phyloP scores from a whole-genome alignment of 2,797 vertebrate genomes.

The Gila robusta region DNA sequence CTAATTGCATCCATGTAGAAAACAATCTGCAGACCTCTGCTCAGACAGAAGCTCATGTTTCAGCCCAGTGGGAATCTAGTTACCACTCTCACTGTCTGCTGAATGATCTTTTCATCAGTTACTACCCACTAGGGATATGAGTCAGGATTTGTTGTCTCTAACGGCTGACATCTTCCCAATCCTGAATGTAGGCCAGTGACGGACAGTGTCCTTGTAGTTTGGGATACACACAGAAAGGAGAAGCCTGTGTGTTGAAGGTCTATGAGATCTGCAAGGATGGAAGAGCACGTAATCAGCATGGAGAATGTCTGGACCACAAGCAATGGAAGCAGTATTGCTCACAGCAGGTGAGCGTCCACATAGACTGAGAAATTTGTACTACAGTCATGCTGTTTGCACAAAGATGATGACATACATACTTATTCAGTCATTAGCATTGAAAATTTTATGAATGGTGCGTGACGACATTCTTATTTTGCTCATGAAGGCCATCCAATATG shows the following conservation, averaged over 20 bases:
- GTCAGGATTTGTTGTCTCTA: slow-evolving; percentile 46
- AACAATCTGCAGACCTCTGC: slow-evolving; percentile 50
- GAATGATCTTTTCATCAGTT: slow-evolving; percentile 62
- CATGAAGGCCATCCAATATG: neutral
- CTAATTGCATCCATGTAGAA: slow-evolving; percentile 2
- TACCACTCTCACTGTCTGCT: slow-evolving; percentile 57
- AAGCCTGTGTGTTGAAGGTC: slow-evolving; percentile 72
- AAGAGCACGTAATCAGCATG: slow-evolving; percentile 82
- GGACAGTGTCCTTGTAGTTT: slow-evolving; percentile 83
- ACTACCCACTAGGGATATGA: slow-evolving; percentile 47
- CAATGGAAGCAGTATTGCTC: slow-evolving; percentile 87
- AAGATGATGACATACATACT: neutral
- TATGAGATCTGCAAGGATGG: slow-evolving; percentile 80
- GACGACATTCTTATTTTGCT: neutral
- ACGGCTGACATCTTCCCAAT: slow-evolving; percentile 5
- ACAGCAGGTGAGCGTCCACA: slow-evolving; percentile 77
- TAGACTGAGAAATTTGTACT: neutral
- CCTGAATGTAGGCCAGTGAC: slow-evolving; percentile 79
- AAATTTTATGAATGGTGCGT: neutral
- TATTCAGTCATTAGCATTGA: neutral
- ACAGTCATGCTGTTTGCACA: neutral
- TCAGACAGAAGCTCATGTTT: slow-evolving; percentile 59
- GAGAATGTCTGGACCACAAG: slow-evolving; percentile 81
- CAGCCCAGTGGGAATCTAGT: slow-evolving; percentile 61
- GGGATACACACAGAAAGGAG: slow-evolving; percentile 70